Evolutionary conservation across 2,888 invertebrate species (phyloP).

Genomic region (Drosophila demipolita): DNA sequence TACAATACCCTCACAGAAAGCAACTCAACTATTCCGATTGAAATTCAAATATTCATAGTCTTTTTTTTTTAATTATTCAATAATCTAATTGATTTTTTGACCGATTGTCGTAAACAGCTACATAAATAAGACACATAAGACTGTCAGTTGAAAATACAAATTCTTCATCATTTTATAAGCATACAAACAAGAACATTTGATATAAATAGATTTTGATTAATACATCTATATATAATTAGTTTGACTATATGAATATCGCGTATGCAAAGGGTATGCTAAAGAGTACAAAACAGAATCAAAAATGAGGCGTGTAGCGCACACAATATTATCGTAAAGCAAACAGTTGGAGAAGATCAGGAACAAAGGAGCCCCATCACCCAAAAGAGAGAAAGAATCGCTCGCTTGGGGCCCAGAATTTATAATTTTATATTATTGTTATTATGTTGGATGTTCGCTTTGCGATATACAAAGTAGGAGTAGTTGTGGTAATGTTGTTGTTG

Average conservation of each 20-base stretch:
- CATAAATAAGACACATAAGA: neutral
- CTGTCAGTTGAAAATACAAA: neutral
- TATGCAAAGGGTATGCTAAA: slow-evolving; percentile 8
- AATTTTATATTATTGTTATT: slow-evolving; percentile 75
- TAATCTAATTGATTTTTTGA: neutral
- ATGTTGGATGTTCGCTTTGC: slow-evolving; percentile 53
- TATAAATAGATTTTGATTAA: neutral
- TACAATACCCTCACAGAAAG: neutral
- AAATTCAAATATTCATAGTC: neutral
- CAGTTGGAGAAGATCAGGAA: slow-evolving; percentile 42
- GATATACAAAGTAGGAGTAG: slow-evolving; percentile 24
- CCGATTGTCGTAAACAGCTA: neutral
- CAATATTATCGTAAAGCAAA: slow-evolving; percentile 71
- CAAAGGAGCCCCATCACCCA: slow-evolving; percentile 33
- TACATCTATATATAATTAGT: neutral
- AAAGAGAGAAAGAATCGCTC: neutral
- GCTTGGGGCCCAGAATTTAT: slow-evolving; percentile 56
- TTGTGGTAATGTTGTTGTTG: too few species aligned
- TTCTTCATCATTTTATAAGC: neutral
- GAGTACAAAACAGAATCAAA: slow-evolving; percentile 10
- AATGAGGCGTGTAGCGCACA: slow-evolving; percentile 47
- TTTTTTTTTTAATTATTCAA: neutral
- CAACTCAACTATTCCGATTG: neutral
- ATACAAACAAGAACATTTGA: neutral
- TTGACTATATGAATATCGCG: neutral